phyloP scores from a whole-genome alignment of 2,888 invertebrate species.

The Pammene fasciana region DNA sequence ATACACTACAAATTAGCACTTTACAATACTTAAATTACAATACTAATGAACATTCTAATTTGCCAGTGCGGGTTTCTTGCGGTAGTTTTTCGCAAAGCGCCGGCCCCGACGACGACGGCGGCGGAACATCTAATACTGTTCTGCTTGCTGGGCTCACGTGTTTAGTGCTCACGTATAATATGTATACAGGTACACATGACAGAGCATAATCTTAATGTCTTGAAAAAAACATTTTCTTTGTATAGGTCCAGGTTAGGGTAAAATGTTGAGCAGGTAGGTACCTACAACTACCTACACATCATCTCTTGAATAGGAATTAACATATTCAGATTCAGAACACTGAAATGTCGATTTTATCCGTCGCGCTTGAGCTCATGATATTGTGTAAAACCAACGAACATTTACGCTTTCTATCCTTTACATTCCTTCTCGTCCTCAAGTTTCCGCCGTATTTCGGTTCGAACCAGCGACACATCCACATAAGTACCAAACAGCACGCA shows the following conservation, averaged over 20 bases:
- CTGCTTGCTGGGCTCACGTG: not conserved
- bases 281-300: no score
- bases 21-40: slow-evolving; percentile 25
- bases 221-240: no score
- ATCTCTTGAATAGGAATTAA: no score
- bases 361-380: not conserved
- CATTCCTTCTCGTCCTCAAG: not conserved
- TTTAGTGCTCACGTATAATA: not conserved
- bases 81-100: slow-evolving; percentile 7
- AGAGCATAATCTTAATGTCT: no score
- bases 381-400: not conserved
- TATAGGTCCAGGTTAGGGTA: no score
- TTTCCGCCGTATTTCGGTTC: not conserved
- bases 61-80: slow-evolving; percentile 5
- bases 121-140: not conserved
- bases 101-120: not conserved
- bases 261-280: no score
- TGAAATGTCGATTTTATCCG: no score
- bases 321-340: no score
- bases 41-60: slow-evolving; percentile 27
- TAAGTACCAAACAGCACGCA: not conserved
- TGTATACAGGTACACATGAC: no score
- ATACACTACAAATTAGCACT: slow-evolving; percentile 19
- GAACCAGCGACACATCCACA: not conserved
- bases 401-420: no score